A percentile compares a stretch with the other conserved stretches of the same genome.
Conservation (phyloP, 2,113 vertebrate species). For the Tragelaphus buxtoni region DNA sequence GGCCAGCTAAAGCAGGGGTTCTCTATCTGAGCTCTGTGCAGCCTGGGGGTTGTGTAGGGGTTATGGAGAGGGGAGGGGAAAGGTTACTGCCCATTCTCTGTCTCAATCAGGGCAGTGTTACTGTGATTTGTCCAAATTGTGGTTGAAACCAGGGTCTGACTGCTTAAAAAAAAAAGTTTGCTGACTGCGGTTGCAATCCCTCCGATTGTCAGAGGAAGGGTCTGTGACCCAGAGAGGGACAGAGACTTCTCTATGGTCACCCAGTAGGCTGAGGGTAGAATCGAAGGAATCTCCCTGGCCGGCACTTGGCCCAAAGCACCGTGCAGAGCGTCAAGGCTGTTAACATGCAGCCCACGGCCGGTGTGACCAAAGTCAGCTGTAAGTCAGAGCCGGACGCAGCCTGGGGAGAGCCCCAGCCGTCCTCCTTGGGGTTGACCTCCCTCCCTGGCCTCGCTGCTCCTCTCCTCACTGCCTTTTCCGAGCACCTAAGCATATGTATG, state of each 20-base stretch:
- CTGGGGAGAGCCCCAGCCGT: slow-evolving; percentile 33
- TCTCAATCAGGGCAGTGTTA: neutral
- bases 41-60: neutral
- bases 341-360: slow-evolving; percentile 48
- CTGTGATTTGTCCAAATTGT: neutral
- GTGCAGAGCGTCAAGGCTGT: neutral
- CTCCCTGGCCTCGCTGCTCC: slow-evolving; percentile 63
- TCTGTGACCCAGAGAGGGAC: slow-evolving; percentile 31
- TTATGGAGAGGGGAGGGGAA: fast-evolving
- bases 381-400: slow-evolving; percentile 58
- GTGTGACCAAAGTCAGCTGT: slow-evolving; percentile 68
- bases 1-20: fast-evolving
- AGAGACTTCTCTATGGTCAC: neutral
- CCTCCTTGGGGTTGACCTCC: slow-evolving; percentile 78
- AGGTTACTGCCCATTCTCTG: too few species aligned
- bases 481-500: slow-evolving; percentile 98
- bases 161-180: neutral
- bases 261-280: neutral
- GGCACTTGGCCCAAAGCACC: neutral
- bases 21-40: neutral
- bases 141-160: neutral
- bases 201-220: slow-evolving; percentile 17
- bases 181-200: neutral
- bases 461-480: slow-evolving; percentile 85
- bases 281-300: neutral